Evolutionary conservation across 2,797 vertebrate species (phyloP), one percentile per base, ranked within the genome.

Genomic region (Rhinophrynus dorsalis): DNA sequence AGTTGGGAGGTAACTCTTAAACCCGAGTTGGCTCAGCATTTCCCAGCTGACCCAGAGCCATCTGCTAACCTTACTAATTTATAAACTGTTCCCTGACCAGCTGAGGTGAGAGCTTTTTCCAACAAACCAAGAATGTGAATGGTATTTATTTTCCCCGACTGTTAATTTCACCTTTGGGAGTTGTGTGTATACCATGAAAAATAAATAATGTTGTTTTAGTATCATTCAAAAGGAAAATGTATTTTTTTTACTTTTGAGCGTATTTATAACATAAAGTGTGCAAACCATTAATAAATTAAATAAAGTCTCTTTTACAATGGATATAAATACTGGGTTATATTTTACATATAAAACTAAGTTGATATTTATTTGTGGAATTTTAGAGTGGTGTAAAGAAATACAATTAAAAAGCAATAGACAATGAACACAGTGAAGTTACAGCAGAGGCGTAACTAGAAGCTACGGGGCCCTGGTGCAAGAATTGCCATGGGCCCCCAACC

Each of bases 11-110:
- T 40, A 67, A 51, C 27, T 67, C 70, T 54, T 60, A 66, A 66
- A 60, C 70, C 38, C 55, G 54, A 54, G 62, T 60, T 66, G 55
- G 70, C 45, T 66, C n/a, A 33, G 24, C 37, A 35, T 60, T 32
- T 66, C 52, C 62, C 62, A 59, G 55, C 37, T 21, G 70, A 67
- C 55, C 45, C 17, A 45, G 45, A 64, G 70, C 55, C 69, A 66
- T 73, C 70, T 73, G 70, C 70, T 73, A 59, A 35, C 62, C 47
- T 11, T 45, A 42, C 54, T 73, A 54, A 45, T 73, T 52, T 73
- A 52, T 66, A 64, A 57, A 60, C 13, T 45, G 33, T 65, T 63
- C 61, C 32, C 45, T 59, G 55, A 60, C 70, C 62, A 54, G 62
- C 55, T 60, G 45, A 66, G 29, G 55, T 45, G 38, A 67, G 47